Evolutionary conservation across 2,888 invertebrate species (phyloP), one percentile per base, ranked within the genome.

Genomic region (Hydropsyche betteni): DNA sequence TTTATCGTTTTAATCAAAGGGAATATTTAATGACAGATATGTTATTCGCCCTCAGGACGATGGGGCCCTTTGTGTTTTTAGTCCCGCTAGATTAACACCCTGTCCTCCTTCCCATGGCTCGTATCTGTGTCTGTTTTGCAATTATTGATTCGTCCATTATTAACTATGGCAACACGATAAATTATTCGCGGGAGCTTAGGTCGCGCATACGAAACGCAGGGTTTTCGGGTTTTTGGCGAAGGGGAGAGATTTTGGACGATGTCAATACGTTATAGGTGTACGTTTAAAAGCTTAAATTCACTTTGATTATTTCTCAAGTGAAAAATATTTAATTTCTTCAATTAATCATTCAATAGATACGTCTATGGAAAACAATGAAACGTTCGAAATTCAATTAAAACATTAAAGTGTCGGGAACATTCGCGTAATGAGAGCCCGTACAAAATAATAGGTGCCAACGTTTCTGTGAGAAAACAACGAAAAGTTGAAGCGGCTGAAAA

Each of bases 1-100:
- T 87, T 87, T 87, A 87, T 86, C 86, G 85, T 86, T 83, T 83
- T 85, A 84, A 87, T 87, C 87, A 88, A 88, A 88, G 87, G 84
- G 87, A 87, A 87, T 87, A 87, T 87, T 86, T 87, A 76, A 79
- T 78, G 79, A 79, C 79, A 79, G 76, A 79, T 79, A 77, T 72
- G 72, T 72, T 72, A 72, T 72, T 72, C 72, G 72, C 72, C 72
- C 72, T 72, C 72, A 72, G 72, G 72, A 72, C 72, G 64, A 64
- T 64, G 64, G 72, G 61, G 72, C 16, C 51, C 77, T 77, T 77
- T 77, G 77, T 77, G 77, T 76, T 77, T 77, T 77, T 77, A 76
- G 78, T 74, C 71, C 72, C 55, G 69, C 74, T 75, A 78, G 78
- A 78, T 78, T 78, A 78, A 78, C 78, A 78, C 78, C 76, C 78